These are phyloP conservation scores for Siniperca scherzeri DNA, from an alignment of 2,797 vertebrate species.

Conservation along the genomic window DNA sequence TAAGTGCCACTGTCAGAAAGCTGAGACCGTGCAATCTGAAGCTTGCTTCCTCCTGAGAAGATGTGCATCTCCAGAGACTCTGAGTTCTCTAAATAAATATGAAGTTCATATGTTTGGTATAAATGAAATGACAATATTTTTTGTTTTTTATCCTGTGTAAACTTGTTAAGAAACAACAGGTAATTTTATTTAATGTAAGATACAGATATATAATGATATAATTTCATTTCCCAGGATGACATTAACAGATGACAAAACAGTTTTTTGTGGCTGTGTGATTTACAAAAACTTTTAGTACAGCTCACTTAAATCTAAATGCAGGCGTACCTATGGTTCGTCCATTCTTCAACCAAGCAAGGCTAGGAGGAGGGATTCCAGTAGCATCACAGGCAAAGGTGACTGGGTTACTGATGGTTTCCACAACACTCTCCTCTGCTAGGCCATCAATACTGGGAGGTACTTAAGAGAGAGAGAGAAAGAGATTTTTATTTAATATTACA, in stretches of 20 bases:
- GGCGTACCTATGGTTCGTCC: constrained; percentile 89
- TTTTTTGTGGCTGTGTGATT: background rate
- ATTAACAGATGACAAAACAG: background rate
- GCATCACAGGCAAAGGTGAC: constrained; percentile 93
- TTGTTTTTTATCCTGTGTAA: background rate
- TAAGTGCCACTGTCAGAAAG: constrained; percentile 91
- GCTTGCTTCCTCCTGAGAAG: constrained; percentile 93
- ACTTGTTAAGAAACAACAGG: background rate
- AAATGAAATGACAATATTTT: background rate
- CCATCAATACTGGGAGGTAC: constrained; percentile 95
- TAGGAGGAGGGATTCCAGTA: constrained; percentile 93
- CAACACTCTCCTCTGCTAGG: constrained; percentile 84
- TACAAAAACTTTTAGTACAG: background rate
- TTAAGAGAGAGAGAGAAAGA: constrained; percentile 54
- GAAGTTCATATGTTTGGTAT: background rate
- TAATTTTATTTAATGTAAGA: background rate
- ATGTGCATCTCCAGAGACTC: constrained; percentile 94
- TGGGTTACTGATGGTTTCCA: constrained; percentile 91
- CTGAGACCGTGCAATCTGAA: constrained; percentile 93
- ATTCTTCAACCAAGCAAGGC: constrained; percentile 92
- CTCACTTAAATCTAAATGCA: background rate
- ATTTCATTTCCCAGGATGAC: background rate
- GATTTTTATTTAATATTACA: background rate
- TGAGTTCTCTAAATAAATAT: constrained; percentile 86
- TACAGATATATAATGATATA: background rate